These are phyloP conservation scores for Catharus ustulatus DNA, from an alignment of 2,797 vertebrate genomes.

Conservation along the genomic window DNA sequence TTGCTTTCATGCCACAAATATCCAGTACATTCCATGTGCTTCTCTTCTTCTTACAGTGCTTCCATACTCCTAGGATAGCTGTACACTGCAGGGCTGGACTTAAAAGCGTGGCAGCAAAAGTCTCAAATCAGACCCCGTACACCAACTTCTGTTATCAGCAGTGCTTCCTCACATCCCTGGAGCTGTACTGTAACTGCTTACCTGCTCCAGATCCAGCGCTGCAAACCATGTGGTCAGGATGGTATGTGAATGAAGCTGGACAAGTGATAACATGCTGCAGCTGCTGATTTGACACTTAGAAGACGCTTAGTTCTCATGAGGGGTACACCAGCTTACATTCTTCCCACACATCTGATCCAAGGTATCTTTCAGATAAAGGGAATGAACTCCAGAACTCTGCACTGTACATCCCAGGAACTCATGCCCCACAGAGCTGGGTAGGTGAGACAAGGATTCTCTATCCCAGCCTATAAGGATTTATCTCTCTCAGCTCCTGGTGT, in stretches of 20 bases:
- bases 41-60: not conserved
- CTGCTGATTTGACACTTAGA: not conserved
- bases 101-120: not conserved
- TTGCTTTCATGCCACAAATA: not conserved
- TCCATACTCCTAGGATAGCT: not conserved
- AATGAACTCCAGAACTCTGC: not conserved
- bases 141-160: not conserved
- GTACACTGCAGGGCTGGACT: not conserved
- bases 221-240: not conserved
- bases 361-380: not conserved
- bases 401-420: not conserved
- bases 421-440: not conserved
- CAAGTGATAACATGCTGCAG: not conserved
- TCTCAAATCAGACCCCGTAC: not conserved
- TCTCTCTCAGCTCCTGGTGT: not conserved
- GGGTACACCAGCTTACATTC: not conserved
- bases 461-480: not conserved
- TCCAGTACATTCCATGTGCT: not conserved
- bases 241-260: not conserved
- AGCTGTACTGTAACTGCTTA: not conserved
- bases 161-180: not conserved
- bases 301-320: not conserved
- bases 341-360: not conserved
- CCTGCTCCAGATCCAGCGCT: not conserved
- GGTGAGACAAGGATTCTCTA: not conserved